Percentiles rank a stretch among this genome's conserved stretches.
Evolutionary conservation across 1,140 invertebrate genomes (phyloP).

Genomic region (Camponotus pennsylvanicus): DNA sequence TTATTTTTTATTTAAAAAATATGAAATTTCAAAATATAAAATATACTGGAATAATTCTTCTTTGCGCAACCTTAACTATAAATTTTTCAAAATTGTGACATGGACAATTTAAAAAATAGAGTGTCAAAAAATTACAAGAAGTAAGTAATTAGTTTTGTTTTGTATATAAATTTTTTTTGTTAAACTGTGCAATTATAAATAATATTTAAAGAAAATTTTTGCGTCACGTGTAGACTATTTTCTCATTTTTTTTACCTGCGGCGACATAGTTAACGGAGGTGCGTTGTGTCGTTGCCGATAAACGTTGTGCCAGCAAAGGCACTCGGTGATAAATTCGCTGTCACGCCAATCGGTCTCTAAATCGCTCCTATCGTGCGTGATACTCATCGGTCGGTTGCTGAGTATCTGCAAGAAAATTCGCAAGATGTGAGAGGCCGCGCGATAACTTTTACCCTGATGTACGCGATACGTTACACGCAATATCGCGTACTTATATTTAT

Average conservation of each 20-base stretch:
- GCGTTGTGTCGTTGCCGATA: constrained; percentile 91
- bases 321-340: constrained; percentile 93
- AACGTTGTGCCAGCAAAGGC: constrained; percentile 93
- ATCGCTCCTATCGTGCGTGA: constrained; percentile 90
- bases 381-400: constrained; percentile 88
- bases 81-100: too few species aligned
- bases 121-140: too few species aligned
- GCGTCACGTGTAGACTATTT: too few species aligned
- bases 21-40: too few species aligned
- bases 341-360: constrained; percentile 91
- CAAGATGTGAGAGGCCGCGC: not conserved
- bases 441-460: constrained; percentile 23
- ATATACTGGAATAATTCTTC: too few species aligned
- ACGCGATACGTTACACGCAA: constrained; percentile 33
- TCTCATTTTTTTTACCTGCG: constrained; percentile 86
- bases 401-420: constrained; percentile 78
- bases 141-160: too few species aligned
- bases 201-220: too few species aligned
- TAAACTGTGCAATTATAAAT: too few species aligned
- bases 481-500: not conserved
- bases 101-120: too few species aligned
- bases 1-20: too few species aligned
- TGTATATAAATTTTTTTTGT: too few species aligned
- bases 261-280: constrained; percentile 90
- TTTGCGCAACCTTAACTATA: too few species aligned